phyloP scores from a whole-genome alignment of 2,797 vertebrate species.

The Serranus cabrilla region DNA sequence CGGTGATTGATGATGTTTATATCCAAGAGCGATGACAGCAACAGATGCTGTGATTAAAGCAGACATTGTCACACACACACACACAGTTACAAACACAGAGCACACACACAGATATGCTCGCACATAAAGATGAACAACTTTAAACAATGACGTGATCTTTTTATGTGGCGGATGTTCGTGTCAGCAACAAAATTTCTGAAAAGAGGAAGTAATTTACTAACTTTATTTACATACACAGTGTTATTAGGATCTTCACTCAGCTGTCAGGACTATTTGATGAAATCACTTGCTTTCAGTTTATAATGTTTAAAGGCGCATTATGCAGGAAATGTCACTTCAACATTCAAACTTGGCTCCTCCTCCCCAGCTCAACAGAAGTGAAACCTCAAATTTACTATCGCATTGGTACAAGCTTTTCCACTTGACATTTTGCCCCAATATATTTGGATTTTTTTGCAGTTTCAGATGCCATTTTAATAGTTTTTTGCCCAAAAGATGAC shows the following conservation, averaged over 20 bases:
- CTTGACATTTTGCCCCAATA: too few relatives aligned
- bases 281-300: not conserved
- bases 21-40: slow-evolving; percentile 63
- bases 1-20: slow-evolving; percentile 79
- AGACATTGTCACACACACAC: slow-evolving; percentile 11
- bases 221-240: not conserved
- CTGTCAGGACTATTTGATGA: not conserved
- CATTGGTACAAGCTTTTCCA: too few relatives aligned
- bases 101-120: not conserved
- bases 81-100: slow-evolving; percentile 16
- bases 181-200: not conserved
- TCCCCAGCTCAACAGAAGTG: too few relatives aligned
- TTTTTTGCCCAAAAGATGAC: too few relatives aligned
- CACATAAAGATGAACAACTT: not conserved
- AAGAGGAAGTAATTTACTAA: not conserved
- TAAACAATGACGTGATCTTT: not conserved
- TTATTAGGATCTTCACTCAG: not conserved
- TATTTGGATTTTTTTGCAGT: too few relatives aligned
- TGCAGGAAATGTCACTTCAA: too few relatives aligned
- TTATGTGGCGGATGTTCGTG: not conserved
- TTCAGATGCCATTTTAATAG: too few relatives aligned
- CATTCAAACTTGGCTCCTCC: too few relatives aligned
- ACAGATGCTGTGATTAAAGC: slow-evolving; percentile 72
- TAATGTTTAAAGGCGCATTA: too few relatives aligned
- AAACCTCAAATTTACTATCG: too few relatives aligned